Conservation (phyloP, 2,888 invertebrate genomes). For the Stomorhina lunata region DNA sequence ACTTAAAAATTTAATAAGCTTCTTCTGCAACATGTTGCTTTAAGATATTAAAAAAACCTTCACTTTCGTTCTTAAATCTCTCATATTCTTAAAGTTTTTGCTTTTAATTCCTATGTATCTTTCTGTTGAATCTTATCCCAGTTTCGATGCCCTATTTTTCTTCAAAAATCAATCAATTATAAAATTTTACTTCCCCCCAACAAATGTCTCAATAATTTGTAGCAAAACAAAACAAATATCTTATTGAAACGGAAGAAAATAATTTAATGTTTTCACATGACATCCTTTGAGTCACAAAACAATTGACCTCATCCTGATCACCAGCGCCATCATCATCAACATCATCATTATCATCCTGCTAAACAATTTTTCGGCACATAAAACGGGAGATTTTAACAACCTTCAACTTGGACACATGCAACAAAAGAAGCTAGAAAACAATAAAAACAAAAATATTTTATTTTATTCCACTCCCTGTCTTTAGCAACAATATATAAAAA, state of each 20-base stretch:
- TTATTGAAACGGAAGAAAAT: conserved; percentile 42
- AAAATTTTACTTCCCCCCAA: conserved; percentile 18
- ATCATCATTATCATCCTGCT: too few relatives aligned
- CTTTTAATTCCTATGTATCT: too few relatives aligned
- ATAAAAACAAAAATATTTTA: neutral
- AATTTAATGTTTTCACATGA: conserved; percentile 53
- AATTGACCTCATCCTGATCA: conserved; percentile 8
- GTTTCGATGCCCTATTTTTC: too few relatives aligned
- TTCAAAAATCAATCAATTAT: conserved; percentile 39
- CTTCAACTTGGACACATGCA: neutral
- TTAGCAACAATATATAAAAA: neutral
- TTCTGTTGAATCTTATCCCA: too few relatives aligned
- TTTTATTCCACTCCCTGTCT: conserved; percentile 12
- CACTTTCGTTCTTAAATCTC: too few relatives aligned
- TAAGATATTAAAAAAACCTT: too few relatives aligned
- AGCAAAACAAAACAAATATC: neutral
- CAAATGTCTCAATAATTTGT: conserved; percentile 9
- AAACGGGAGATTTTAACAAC: neutral
- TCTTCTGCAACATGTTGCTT: too few relatives aligned
- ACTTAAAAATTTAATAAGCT: too few relatives aligned
- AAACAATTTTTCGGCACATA: neutral
- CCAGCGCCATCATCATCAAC: too few relatives aligned
- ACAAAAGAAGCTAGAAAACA: neutral
- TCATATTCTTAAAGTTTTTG: too few relatives aligned
- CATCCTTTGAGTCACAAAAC: conserved; percentile 11